Conservation (phyloP, 2,113 vertebrate species). For the Paralichthys olivaceus region DNA sequence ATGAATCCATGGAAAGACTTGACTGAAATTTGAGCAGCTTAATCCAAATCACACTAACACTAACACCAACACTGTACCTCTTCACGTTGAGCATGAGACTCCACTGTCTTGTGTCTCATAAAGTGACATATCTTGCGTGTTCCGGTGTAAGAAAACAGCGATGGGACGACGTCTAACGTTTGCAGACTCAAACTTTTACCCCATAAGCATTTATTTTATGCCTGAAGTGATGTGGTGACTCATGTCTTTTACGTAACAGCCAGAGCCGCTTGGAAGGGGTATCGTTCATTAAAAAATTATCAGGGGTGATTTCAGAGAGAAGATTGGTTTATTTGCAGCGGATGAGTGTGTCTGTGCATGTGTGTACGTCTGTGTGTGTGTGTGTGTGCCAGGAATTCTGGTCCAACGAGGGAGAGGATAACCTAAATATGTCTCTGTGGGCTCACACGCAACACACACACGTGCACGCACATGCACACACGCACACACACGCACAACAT, state of each 20-base stretch:
- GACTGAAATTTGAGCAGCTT: slow-evolving; percentile 53
- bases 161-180: slow-evolving; percentile 40
- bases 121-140: slow-evolving; percentile 47
- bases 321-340: slow-evolving; percentile 37
- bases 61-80: slow-evolving; percentile 19
- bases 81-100: slow-evolving; percentile 30
- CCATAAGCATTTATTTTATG: slow-evolving; percentile 74
- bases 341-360: neutral
- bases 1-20: slow-evolving; percentile 40
- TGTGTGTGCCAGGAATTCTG: slow-evolving; percentile 17
- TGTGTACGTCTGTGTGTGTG: neutral
- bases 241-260: slow-evolving; percentile 71
- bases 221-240: slow-evolving; percentile 72
- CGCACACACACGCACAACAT: slow-evolving; percentile 27
- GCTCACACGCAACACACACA: slow-evolving; percentile 26
- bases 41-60: slow-evolving; percentile 52
- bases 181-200: slow-evolving; percentile 70
- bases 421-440: slow-evolving; percentile 44
- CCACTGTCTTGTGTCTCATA: slow-evolving; percentile 15
- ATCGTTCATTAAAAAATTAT: slow-evolving; percentile 76
- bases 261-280: slow-evolving; percentile 47
- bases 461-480: neutral
- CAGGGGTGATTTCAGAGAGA: slow-evolving; percentile 58
- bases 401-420: slow-evolving; percentile 25
- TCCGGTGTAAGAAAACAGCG: slow-evolving; percentile 35